Percentiles rank a stretch among this genome's conserved stretches.
phyloP scores from a whole-genome alignment of 2,888 invertebrate species.

The Lymantria dispar region DNA sequence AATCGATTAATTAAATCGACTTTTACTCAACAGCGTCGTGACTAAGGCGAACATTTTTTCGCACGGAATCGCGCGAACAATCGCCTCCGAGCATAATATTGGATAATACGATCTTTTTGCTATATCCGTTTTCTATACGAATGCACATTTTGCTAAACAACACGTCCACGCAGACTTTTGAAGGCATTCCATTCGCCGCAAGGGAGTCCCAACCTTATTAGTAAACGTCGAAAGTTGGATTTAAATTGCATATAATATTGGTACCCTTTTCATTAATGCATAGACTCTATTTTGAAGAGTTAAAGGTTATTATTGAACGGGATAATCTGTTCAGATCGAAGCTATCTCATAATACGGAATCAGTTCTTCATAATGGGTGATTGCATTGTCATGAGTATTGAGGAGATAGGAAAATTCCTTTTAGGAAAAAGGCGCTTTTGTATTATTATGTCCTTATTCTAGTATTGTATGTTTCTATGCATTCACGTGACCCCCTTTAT shows the following conservation, averaged over 20 bases:
- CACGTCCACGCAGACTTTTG: slow-evolving; percentile 24
- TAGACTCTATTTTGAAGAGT: slow-evolving; percentile 10
- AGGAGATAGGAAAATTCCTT: slow-evolving; percentile 44
- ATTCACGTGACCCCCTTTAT: slow-evolving; percentile 21
- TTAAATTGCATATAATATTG: slow-evolving; percentile 1
- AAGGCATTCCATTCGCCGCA: slow-evolving; percentile 45
- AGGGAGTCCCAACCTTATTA: slow-evolving; percentile 12
- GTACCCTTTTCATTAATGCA: slow-evolving; percentile 6
- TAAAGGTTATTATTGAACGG: slow-evolving; percentile 38
- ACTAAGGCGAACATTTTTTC: slow-evolving; percentile 47
- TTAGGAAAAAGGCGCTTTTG: slow-evolving; percentile 48
- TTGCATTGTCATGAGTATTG: slow-evolving; percentile 56
- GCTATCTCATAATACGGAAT: slow-evolving; percentile 63
- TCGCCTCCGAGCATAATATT: slow-evolving; percentile 57
- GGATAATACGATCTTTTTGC: slow-evolving; percentile 62
- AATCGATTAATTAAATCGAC: slow-evolving; percentile 62
- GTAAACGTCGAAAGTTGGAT: slow-evolving; percentile 5
- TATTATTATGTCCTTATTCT: slow-evolving; percentile 25
- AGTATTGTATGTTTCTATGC: slow-evolving; percentile 21
- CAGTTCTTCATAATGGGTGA: slow-evolving; percentile 66
- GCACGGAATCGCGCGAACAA: slow-evolving; percentile 58
- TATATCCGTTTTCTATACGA: slow-evolving; percentile 64
- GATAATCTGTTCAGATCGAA: slow-evolving; percentile 28
- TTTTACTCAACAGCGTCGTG: slow-evolving; percentile 29
- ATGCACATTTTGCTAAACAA: slow-evolving; percentile 75